Conservation (phyloP, 2,113 vertebrate species). For the Perognathus longimembris region DNA sequence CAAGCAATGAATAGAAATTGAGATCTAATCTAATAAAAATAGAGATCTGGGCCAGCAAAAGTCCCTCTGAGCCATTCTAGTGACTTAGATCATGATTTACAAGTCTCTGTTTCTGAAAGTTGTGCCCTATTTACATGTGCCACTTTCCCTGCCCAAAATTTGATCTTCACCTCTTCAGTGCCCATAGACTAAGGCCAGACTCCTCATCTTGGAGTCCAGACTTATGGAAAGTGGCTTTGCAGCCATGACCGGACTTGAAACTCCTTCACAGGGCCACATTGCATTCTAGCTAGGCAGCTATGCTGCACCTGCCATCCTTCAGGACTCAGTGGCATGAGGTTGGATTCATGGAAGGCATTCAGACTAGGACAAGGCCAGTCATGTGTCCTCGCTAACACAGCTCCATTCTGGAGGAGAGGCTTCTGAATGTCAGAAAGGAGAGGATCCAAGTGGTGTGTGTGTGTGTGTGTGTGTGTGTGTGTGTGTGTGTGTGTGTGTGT, state of each 20-base stretch:
- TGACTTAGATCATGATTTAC: neutral
- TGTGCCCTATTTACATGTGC: neutral
- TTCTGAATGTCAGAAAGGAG: constrained; percentile 16
- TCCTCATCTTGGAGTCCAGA: neutral
- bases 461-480: too few species aligned
- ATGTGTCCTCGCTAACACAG: neutral
- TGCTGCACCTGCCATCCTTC: neutral
- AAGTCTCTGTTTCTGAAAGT: neutral
- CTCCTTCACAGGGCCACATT: neutral
- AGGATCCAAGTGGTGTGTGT: neutral
- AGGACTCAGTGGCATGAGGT: neutral
- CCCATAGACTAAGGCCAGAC: neutral
- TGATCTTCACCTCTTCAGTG: neutral
- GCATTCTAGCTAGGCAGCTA: neutral
- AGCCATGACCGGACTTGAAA: too few species aligned
- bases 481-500: too few species aligned
- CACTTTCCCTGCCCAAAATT: neutral
- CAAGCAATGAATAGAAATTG: constrained; percentile 40
- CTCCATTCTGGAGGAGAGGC: neutral
- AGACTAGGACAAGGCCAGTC: neutral
- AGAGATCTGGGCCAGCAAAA: neutral
- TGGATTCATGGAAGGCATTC: neutral
- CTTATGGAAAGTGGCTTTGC: neutral
- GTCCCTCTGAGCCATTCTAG: neutral
- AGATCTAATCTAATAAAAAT: neutral